These are phyloP conservation scores for Mellilla xanthometata DNA, from an alignment of 2,888 invertebrate genomes.

Conservation along the genomic window DNA sequence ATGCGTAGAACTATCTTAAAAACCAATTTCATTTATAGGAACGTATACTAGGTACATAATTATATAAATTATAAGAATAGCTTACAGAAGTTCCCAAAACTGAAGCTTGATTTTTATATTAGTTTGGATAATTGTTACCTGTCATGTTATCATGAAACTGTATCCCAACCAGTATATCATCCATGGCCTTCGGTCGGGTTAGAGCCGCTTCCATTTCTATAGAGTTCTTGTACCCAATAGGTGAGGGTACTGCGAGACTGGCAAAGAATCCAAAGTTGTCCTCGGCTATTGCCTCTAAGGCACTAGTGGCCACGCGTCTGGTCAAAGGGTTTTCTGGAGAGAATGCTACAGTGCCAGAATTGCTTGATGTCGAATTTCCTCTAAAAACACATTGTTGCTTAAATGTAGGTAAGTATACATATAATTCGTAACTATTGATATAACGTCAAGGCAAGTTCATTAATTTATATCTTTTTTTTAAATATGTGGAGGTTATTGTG, in stretches of 20 bases:
- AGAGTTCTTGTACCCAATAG: slow-evolving; percentile 63
- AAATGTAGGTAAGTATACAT: too few species aligned
- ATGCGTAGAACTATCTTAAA: too few species aligned
- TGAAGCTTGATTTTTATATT: too few species aligned
- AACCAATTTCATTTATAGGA: too few species aligned
- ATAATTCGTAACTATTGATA: too few species aligned
- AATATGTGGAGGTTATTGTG: too few species aligned
- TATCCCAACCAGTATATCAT: slow-evolving; percentile 65
- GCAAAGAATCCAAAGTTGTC: slow-evolving; percentile 61
- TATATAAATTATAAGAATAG: too few species aligned
- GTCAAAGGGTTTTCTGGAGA: slow-evolving; percentile 70
- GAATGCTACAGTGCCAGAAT: slow-evolving; percentile 66
- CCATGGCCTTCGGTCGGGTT: slow-evolving; percentile 70
- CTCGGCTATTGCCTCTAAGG: slow-evolving; percentile 59
- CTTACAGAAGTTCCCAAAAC: too few species aligned
- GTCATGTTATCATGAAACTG: slow-evolving; percentile 71
- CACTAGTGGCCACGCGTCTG: slow-evolving; percentile 58
- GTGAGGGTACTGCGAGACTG: slow-evolving; percentile 47
- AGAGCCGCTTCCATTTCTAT: slow-evolving; percentile 60
- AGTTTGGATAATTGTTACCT: slow-evolving; percentile 51
- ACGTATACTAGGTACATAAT: too few species aligned
- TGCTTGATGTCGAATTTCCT: slow-evolving; percentile 58
- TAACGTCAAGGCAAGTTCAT: too few species aligned
- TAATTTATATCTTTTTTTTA: too few species aligned
- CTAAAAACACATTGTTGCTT: too few species aligned